Percentiles rank a stretch among this genome's conserved stretches.
These are phyloP conservation scores for Mus caroli DNA, from an alignment of 2,797 vertebrate species.

Conservation along the genomic window DNA sequence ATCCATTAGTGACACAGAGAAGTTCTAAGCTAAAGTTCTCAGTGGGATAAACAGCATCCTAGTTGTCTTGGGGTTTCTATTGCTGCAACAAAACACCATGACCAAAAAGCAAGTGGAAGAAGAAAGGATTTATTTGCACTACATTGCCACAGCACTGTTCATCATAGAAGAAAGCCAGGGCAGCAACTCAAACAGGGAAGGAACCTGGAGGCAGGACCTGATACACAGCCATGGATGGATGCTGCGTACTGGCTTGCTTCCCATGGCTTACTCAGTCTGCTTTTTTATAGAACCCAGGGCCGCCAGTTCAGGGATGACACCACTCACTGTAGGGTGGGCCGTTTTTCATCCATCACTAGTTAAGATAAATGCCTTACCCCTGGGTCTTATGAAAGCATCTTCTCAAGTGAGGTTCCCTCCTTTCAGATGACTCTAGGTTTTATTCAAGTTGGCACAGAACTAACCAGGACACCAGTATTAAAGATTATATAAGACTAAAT, in stretches of 20 bases:
- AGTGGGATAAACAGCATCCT: background rate
- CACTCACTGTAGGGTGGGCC: background rate
- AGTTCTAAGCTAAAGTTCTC: background rate
- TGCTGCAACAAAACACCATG: background rate
- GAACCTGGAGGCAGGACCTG: background rate
- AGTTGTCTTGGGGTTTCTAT: background rate
- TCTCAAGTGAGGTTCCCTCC: background rate
- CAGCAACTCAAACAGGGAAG: background rate
- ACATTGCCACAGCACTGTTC: background rate
- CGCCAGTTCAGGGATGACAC: background rate
- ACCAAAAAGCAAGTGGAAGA: background rate
- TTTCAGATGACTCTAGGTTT: background rate
- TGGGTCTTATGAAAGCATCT: background rate
- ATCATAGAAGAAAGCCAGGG: background rate
- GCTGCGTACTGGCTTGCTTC: background rate
- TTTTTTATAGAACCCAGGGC: background rate
- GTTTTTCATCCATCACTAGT: background rate
- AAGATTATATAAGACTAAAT: background rate
- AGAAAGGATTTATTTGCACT: background rate
- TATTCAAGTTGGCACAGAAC: background rate
- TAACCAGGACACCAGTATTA: background rate
- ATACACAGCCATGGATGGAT: background rate
- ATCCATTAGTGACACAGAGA: background rate
- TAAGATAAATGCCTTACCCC: background rate
- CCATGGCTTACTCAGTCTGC: background rate